Base-by-base conservation (phyloP, 2,113 vertebrate species). In the Anarrhichthys ocellatus region DNA sequence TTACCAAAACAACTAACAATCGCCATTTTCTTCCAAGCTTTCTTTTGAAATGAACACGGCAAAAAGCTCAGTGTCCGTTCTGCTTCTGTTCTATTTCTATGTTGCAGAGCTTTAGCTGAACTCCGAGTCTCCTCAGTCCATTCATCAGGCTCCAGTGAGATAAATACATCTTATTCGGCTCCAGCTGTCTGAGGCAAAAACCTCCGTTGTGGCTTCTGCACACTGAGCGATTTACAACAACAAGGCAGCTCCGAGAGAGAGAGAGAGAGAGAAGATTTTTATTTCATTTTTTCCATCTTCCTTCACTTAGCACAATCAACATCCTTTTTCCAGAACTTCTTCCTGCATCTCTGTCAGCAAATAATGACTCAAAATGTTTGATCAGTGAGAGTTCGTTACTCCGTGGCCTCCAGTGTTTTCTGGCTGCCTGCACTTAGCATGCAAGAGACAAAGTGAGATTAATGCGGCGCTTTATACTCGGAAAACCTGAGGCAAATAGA, bases 401-500 rank as follows among this genome's bases (percentile, higher is more conserved):
- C 27, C 3, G 18, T 13, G 44, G 75, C 84, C 73, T 81, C 38
- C 8, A 22, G 82, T 44, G 40, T 36, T 81, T 61, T 80, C 54
- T 61, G 62, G 42, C 71, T 69, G 81, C 77, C 42, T 80, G 64
- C 72, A 62, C 80, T 87, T 81, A 81, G 80, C 73, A 80, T 85
- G 71, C 79, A 61, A 46, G 69, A 87, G 75, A 80, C 77, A 75
- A 82, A 83, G 74, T 56, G 58, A 86, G 87, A 92, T 84, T 81
- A 89, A 89, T 85, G 69, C 76, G 11, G 68, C 1, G 20, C 69
- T 81, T 73, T 67, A 70, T 58, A 73, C 29, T 0, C 18, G 61
- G 6, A 46, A 80, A 87, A 82, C 59, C 76, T 36, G n/a, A 5
- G 70, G 70, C 76, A 59, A 71, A 59, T 11, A 85, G 58, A 86